Evolutionary conservation across 2,113 vertebrate genomes (phyloP), one percentile per base, ranked within the genome.

Genomic region (Psammodynastes pulverulentus): DNA sequence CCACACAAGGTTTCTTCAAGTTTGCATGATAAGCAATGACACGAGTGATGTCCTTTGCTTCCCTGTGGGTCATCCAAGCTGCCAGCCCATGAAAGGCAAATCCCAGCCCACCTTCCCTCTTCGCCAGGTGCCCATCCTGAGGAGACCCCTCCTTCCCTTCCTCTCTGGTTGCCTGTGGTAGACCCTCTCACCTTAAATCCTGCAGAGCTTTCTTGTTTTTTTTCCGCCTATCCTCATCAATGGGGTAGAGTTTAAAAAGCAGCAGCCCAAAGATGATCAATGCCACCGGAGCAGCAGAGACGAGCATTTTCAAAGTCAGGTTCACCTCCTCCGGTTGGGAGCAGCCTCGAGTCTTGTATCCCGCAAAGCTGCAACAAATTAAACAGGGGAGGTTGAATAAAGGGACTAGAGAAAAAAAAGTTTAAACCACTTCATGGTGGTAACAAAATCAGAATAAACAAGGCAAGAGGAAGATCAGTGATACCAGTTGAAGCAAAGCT

Each of bases 211-310:
- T 98, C 86, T 97, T 98, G 96, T 99, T 99, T n/a, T 97, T 92
- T 91, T 93, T 96, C 92, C 98, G 95, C 93, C 96, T 98, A 86
- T 98, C 97, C 96, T 99, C 99, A 0, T 99, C 95, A 0, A 99
- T 99, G 48, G 99, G 99, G 88, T 99, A 99, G 0, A 98, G 97
- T 93, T 95, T 98, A 94, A 99, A 98, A 6, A 99, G 98, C 49
- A 99, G 90, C 53, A 99, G 97, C 26, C 99, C 99, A 51, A 99
- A 84, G 4, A 97, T 85, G 53, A 99, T 99, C 87, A 99, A 96
- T 29, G 79, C 95, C 84, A 99, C 97, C 0, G 99, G 99, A 1
- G 97, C 97, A 0, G 98, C 97, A 0, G 98, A 98, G 87, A 99
- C 98, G 96, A 99, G 96, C 95, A 99, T 97, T 96, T 98, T 99